These are phyloP conservation scores for Tadarida brasiliensis DNA, from an alignment of 2,797 vertebrate genomes.

Conservation along the genomic window DNA sequence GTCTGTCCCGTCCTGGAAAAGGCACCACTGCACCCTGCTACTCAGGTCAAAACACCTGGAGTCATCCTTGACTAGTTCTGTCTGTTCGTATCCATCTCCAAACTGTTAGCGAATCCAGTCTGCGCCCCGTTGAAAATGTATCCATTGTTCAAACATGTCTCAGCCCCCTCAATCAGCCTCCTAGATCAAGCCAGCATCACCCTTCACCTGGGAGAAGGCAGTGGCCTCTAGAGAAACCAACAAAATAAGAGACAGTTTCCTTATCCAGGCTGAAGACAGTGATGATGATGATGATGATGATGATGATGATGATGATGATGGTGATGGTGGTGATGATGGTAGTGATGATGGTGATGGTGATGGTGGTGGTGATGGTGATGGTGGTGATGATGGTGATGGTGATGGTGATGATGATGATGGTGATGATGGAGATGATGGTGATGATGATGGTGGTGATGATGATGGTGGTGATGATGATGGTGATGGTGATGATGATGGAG, in stretches of 20 bases:
- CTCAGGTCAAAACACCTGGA: neutral
- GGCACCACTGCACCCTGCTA: rapidly evolving
- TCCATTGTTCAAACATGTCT: neutral
- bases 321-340: neutral
- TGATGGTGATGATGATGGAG: neutral
- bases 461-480: no score
- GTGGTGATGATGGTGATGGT: neutral
- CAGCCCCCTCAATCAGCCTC: neutral
- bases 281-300: neutral
- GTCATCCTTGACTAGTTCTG: neutral
- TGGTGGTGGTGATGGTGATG: neutral
- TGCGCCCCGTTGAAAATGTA: neutral
- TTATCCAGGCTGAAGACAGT: neutral
- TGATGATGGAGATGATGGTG: no score
- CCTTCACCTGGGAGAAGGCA: neutral
- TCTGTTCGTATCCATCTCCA: neutral
- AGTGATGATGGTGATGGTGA: neutral
- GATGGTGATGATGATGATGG: no score
- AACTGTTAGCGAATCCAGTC: neutral
- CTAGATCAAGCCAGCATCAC: neutral
- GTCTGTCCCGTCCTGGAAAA: neutral
- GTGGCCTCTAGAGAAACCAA: neutral
- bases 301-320: neutral
- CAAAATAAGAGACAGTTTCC: neutral
- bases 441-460: neutral